Conservation (phyloP, 2,888 invertebrate genomes). For the Machimus atricapillus region DNA sequence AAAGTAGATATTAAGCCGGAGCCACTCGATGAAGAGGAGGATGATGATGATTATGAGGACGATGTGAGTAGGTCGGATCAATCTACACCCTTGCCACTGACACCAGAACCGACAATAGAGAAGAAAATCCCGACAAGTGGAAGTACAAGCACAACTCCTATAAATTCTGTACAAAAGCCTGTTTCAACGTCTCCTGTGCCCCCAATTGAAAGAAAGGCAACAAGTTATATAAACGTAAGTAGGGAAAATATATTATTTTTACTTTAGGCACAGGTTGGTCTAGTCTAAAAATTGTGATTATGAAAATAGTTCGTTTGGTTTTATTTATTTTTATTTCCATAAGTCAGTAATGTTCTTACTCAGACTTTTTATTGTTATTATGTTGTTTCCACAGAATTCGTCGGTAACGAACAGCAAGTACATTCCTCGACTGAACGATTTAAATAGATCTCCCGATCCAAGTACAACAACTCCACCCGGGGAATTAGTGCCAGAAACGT, state of each 20-base stretch:
- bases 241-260: not conserved
- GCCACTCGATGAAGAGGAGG: slow-evolving; percentile 55
- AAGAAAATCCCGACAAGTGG: slow-evolving; percentile 15
- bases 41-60: slow-evolving; percentile 50
- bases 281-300: not conserved
- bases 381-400: slow-evolving; percentile 56
- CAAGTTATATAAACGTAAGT: slow-evolving; percentile 70
- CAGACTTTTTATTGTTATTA: not conserved
- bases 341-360: not conserved
- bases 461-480: slow-evolving; percentile 32
- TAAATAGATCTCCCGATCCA: slow-evolving; percentile 43
- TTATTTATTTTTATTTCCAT: too few species aligned
- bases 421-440: slow-evolving; percentile 66
- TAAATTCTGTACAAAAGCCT: slow-evolving; percentile 59
- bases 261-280: not conserved
- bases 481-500: slow-evolving; percentile 68
- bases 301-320: too few species aligned
- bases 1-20: slow-evolving; percentile 60
- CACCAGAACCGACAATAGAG: slow-evolving; percentile 45
- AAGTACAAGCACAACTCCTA: slow-evolving; percentile 41
- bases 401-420: slow-evolving; percentile 65
- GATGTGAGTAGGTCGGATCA: slow-evolving; percentile 55
- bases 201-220: slow-evolving; percentile 68
- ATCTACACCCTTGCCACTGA: slow-evolving; percentile 51
- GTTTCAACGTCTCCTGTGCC: slow-evolving; percentile 61